phyloP scores from a whole-genome alignment of 2,888 invertebrate genomes.

The Rapana venosa region DNA sequence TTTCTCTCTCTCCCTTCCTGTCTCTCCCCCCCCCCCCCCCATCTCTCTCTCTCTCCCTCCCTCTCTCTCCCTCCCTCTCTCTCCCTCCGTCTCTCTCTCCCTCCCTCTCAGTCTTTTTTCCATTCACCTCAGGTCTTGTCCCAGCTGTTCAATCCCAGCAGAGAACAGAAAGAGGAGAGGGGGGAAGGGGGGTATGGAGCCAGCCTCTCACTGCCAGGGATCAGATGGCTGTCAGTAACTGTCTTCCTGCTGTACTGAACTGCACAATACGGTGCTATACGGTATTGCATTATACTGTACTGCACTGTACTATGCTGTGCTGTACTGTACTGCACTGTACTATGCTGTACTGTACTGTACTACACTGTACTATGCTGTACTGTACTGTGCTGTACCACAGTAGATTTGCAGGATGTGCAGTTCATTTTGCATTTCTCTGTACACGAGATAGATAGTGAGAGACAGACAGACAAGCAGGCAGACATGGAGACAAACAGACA shows the following conservation, averaged over 20 bases:
- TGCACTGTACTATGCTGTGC: neutral
- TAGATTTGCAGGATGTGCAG: neutral
- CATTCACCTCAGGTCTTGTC: too few relatives aligned
- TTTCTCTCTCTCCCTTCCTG: neutral
- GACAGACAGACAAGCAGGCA: neutral
- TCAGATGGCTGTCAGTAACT: too few relatives aligned
- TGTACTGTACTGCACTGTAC: neutral
- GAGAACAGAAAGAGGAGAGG: too few relatives aligned
- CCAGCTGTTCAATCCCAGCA: too few relatives aligned
- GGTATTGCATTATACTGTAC: neutral
- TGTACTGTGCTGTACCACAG: neutral
- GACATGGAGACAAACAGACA: neutral
- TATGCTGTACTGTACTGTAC: neutral
- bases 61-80: neutral
- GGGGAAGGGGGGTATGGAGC: too few relatives aligned
- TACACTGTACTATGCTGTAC: neutral
- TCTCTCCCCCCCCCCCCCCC: neutral
- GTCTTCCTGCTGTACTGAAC: neutral
- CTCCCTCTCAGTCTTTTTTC: neutral
- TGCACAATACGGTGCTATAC: too few relatives aligned
- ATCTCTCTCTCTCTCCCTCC: neutral
- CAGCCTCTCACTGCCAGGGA: too few relatives aligned
- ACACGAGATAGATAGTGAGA: neutral
- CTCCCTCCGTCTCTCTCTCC: neutral
- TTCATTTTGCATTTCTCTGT: neutral